Evolutionary conservation across 2,888 invertebrate species (phyloP), one percentile per base, ranked within the genome.

Genomic region (Argynnis bischoffii): DNA sequence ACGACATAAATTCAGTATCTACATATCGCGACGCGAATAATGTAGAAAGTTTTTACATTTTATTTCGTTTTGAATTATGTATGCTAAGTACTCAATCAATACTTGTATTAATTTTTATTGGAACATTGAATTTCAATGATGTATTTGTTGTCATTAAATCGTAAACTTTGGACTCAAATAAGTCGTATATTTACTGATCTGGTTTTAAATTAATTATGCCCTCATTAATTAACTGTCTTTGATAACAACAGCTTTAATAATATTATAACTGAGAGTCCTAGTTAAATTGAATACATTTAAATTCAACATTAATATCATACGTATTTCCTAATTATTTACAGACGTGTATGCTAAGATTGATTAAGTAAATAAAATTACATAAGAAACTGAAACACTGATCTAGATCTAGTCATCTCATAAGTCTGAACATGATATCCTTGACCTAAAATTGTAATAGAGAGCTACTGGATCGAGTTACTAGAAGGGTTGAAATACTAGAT

Each of bases 381-480:
- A 47, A 57, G 13, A 47, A 57, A 48, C 26, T 26, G 13, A 47
- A 57, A 59, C 26, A 48, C 21, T 48, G 59, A 18, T 61, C 16
- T 61, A 51, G 35, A 53, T 53, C 18, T 15, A 51, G 18, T 15
- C 15, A 35, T 51, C 13, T 16, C 18, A 16, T 31, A 51, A 61
- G 15, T 41, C 51, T 15, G 51, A 61, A 51, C 16, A 41, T 41
- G 51, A 51, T 61, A 60, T 48, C 26, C 26, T 51, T 67, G 55
- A 63, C 66, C 66, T 66, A 63, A 41, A 59, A 64, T 48, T 16
- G 53, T 6, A 53, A 47, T 18, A 48, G 55, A 26, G 67, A 65
- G 64, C 31, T 48, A 70, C 63, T 70, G 57, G 67, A 67, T 70
- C 65, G 56, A 70, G 65, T 70, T 67, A 65, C 70, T 65, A 63